Conservation (phyloP, 1,140 invertebrate genomes). For the Drosophila sp. region DNA sequence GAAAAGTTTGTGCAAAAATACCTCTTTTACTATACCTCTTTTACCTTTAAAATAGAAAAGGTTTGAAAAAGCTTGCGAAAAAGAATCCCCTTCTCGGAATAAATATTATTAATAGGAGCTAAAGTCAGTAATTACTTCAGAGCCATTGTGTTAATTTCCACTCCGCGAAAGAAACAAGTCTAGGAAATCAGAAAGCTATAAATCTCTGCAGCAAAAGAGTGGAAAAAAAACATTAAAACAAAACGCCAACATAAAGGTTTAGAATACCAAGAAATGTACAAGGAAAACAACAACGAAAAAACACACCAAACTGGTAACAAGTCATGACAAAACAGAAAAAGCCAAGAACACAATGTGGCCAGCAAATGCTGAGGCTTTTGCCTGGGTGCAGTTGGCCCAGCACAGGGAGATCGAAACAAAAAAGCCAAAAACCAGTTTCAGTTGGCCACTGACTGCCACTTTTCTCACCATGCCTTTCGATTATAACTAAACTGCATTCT, state of each 20-base stretch:
- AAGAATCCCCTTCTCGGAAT: too few species aligned
- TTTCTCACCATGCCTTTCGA: constrained; percentile 77
- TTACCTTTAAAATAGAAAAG: too few species aligned
- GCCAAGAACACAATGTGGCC: constrained; percentile 68
- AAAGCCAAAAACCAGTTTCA: constrained; percentile 60
- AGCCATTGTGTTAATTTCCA: constrained; percentile 3
- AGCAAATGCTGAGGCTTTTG: neutral
- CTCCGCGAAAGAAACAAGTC: neutral
- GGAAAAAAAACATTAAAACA: constrained; percentile 9
- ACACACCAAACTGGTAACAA: constrained; percentile 65
- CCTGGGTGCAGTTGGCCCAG: constrained; percentile 43
- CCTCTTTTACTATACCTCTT: too few species aligned
- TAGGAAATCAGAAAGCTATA: constrained; percentile 25
- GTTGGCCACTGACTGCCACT: constrained; percentile 41
- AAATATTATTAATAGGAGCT: neutral
- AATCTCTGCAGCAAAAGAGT: constrained; percentile 40
- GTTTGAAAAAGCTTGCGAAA: too few species aligned
- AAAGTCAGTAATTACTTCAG: neutral
- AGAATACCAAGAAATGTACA: constrained; percentile 44
- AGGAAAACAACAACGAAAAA: constrained; percentile 27
- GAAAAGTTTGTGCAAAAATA: too few species aligned
- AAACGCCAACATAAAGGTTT: constrained; percentile 25
- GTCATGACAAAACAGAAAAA: constrained; percentile 59
- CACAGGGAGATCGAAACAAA: neutral
- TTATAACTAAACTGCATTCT: constrained; percentile 77